Evolutionary conservation across 2,888 invertebrate genomes (phyloP).

Genomic region (Alloscopus bannaensis): DNA sequence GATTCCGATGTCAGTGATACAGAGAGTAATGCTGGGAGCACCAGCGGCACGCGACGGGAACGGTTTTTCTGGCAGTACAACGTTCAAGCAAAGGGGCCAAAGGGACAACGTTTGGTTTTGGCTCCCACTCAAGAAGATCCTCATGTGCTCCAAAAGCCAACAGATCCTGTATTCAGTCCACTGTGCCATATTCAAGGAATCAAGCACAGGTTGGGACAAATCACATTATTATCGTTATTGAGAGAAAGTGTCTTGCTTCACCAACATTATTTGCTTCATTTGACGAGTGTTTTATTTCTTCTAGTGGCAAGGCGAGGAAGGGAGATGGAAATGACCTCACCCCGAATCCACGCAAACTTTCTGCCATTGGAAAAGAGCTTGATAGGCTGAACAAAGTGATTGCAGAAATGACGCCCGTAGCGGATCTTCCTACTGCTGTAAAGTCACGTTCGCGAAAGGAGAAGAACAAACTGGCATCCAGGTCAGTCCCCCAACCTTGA

Average conservation of each 20-base stretch:
- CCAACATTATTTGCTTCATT: not conserved
- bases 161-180: slow-evolving; percentile 97
- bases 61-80: slow-evolving; percentile 99
- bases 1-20: slow-evolving; percentile 73
- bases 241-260: no score
- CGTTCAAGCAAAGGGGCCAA: slow-evolving; percentile 97
- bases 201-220: slow-evolving; percentile 83
- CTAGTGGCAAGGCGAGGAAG: slow-evolving; percentile 91
- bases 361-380: slow-evolving; percentile 92
- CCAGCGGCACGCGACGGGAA: slow-evolving; percentile 77
- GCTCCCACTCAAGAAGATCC: slow-evolving; percentile 93
- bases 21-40: slow-evolving; percentile 72
- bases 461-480: slow-evolving; percentile 97
- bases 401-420: slow-evolving; percentile 96
- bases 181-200: slow-evolving; percentile 92
- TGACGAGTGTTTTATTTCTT: slow-evolving; percentile 61
- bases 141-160: slow-evolving; percentile 90
- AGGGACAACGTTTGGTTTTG: slow-evolving; percentile 91
- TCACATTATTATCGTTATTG: no score
- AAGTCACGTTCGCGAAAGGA: slow-evolving; percentile 96
- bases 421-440: slow-evolving; percentile 92
- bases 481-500: slow-evolving; percentile 74
- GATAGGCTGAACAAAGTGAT: slow-evolving; percentile 93
- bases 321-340: slow-evolving; percentile 98
- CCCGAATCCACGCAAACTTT: slow-evolving; percentile 94